Base-by-base conservation (phyloP, 2,113 vertebrate species). In the Cephalopterus ornatus region DNA sequence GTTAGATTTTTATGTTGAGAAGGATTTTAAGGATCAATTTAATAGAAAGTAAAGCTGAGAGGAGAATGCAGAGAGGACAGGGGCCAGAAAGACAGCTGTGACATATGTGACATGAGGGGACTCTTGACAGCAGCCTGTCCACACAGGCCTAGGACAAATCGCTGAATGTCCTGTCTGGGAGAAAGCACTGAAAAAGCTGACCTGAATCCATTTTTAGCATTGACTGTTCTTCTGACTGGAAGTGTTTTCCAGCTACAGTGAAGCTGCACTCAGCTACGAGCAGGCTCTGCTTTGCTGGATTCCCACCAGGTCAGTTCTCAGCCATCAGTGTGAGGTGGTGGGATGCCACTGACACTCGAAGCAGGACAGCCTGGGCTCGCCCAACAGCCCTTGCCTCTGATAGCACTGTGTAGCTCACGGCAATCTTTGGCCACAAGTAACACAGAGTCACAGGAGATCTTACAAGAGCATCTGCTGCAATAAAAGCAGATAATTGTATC, bases 21-120 rank as follows among this genome's bases (percentile, higher is more conserved):
- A 80, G 86, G 79, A 88, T 77, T 92, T 93, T 66, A 84, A 77
- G 72, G 78, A 84, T 91, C 83, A 91, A 12, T 30, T 66, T 78
- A 86, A 67, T 14, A 81, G 78, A 92, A 96, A 63, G 63, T 59
- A 77, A 66, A 95, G 68, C 50, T 0, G 0, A 71, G 39, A 62
- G 12, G 11, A 61, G 59, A 91, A 94, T 81, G 70, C 47, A 81
- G 85, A 82, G 58, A 65, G 39, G 0, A 67, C 44, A 81, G 26
- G 26, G 72, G 21, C 16, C 68, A 55, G 72, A 62, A 80, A 62
- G 79, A 74, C 79, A 81, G 59, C 55, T 92, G 83, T 73, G 72
- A 66, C 47, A 26, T 0, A 2, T 39, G 41, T 91, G 72, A 74
- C 23, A 59, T 1, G 42, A 80, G 42, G 26, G 12, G 14, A 47